Percentiles rank a stretch among this genome's conserved stretches.
Evolutionary conservation across 2,797 vertebrate species (phyloP).

Genomic region (Phoeniculus purpureus): DNA sequence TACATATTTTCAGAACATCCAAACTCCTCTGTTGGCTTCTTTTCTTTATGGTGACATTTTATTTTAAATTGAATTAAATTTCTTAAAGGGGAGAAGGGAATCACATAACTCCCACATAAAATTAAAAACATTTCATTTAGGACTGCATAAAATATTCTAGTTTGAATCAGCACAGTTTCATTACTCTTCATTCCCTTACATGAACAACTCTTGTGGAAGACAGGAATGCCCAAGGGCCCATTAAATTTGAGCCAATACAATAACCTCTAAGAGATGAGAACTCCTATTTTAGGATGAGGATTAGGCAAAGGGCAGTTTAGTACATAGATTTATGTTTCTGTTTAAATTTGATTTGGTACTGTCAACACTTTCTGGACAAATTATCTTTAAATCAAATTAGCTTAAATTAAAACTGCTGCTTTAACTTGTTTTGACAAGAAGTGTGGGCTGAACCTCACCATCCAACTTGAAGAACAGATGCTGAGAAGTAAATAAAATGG

Average conservation of each 20-base stretch:
- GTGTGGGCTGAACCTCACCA: neutral
- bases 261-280: neutral
- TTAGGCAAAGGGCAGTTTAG: neutral
- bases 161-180: neutral
- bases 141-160: neutral
- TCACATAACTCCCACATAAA: neutral
- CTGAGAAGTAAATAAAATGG: neutral
- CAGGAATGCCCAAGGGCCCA: neutral
- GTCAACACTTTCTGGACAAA: neutral
- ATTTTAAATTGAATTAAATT: neutral
- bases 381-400: slow-evolving; percentile 2
- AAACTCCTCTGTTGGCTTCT: neutral
- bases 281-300: neutral
- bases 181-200: neutral
- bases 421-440: neutral
- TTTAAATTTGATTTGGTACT: neutral
- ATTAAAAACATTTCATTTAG: neutral
- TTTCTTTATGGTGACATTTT: neutral
- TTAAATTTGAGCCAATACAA: neutral
- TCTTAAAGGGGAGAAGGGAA: neutral
- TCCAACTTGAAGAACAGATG: neutral
- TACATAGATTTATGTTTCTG: neutral
- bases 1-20: neutral
- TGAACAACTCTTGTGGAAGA: neutral
- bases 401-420: neutral